These are phyloP conservation scores for Pheosia tremula DNA, from an alignment of 2,888 invertebrate genomes.

Conservation along the genomic window DNA sequence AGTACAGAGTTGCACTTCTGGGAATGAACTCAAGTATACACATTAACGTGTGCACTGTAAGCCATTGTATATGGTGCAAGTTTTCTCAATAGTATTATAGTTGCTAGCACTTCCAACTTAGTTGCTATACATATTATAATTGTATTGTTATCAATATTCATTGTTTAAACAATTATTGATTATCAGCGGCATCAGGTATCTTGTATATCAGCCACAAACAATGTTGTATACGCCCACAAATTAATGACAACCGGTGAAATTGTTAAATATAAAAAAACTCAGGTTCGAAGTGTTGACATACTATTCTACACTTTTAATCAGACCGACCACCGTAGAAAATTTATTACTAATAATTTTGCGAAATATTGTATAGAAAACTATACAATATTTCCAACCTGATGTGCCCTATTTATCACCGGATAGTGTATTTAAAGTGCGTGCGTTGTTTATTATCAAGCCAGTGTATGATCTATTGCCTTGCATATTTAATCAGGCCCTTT, in stretches of 20 bases:
- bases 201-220: too few species aligned
- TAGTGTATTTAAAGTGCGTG: background rate
- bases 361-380: background rate
- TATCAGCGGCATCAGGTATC: too few species aligned
- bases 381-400: background rate
- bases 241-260: too few species aligned
- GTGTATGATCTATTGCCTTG: background rate
- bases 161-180: too few species aligned
- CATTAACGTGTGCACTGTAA: slow-evolving; percentile 14
- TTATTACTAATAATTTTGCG: background rate
- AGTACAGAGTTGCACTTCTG: slow-evolving; percentile 49
- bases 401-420: background rate
- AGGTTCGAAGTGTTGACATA: too few species aligned
- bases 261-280: too few species aligned
- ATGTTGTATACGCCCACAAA: too few species aligned
- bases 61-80: background rate
- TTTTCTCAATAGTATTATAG: background rate
- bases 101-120: too few species aligned
- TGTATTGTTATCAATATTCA: too few species aligned
- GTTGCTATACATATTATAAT: too few species aligned
- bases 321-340: too few species aligned
- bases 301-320: too few species aligned
- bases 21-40: slow-evolving; percentile 31
- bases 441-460: slow-evolving; percentile 2
- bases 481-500: slow-evolving; percentile 2